These are phyloP conservation scores for Otis tarda DNA, from an alignment of 2,113 vertebrate species.

Conservation along the genomic window DNA sequence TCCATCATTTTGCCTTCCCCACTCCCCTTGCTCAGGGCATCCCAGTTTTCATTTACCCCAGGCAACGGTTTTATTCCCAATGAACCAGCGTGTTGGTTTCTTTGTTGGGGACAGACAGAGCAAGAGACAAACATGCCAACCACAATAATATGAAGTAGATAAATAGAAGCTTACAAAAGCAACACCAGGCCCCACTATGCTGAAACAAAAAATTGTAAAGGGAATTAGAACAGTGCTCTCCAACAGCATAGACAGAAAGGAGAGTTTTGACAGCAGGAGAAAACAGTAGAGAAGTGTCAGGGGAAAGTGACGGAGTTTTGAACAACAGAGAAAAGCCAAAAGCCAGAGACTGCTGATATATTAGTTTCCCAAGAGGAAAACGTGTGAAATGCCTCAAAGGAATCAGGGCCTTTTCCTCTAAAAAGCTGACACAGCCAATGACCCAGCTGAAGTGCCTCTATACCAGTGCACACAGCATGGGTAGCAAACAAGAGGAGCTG, in stretches of 20 bases:
- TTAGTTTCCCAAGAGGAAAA: background rate
- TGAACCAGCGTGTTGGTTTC: background rate
- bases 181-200: background rate
- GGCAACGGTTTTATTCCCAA: background rate
- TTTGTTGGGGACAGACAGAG: background rate
- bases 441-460: background rate
- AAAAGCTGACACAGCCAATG: background rate
- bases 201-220: background rate
- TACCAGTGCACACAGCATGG: rapidly evolving
- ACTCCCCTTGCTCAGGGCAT: background rate
- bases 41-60: background rate
- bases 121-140: background rate
- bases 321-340: background rate
- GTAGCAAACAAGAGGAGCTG: background rate
- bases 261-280: background rate
- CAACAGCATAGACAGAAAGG: background rate
- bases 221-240: background rate
- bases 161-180: constrained; percentile 17
- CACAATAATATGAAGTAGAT: background rate
- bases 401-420: background rate
- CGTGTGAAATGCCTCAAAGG: background rate
- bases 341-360: background rate
- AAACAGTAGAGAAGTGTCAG: background rate
- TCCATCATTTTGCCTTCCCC: background rate
- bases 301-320: background rate